Conservation (phyloP, 2,888 invertebrate genomes). For the Capitulum mitella region DNA sequence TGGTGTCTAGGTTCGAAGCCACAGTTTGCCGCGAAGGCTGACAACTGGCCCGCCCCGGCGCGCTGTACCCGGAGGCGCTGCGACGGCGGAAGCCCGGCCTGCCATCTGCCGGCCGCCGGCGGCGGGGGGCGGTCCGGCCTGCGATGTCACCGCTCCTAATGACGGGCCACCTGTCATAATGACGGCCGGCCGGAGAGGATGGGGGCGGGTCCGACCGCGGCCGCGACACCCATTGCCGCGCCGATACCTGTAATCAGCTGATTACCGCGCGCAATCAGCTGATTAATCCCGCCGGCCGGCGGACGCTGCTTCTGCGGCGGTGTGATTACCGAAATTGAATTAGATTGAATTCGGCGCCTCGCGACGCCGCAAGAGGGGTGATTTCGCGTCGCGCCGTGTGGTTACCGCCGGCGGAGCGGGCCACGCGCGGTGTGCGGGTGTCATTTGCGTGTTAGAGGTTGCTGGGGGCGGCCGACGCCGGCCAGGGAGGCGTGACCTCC, state of each 20-base stretch:
- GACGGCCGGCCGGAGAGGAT: background rate
- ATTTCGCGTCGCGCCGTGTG: background rate
- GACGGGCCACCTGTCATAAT: background rate
- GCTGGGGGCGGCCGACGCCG: background rate
- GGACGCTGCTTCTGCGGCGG: background rate
- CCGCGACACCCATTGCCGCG: background rate
- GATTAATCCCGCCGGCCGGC: background rate
- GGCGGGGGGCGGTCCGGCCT: too few relatives aligned
- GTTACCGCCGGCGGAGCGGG: background rate
- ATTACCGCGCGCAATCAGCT: constrained; percentile 5
- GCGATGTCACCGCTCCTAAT: background rate
- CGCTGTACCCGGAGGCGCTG: too few relatives aligned
- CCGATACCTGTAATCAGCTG: constrained; percentile 5
- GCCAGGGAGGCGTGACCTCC: background rate
- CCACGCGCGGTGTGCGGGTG: background rate
- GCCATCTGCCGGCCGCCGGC: too few relatives aligned
- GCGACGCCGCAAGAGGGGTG: background rate
- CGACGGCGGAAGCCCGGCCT: too few relatives aligned
- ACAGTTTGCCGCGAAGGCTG: too few relatives aligned
- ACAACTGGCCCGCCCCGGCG: too few relatives aligned
- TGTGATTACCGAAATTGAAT: background rate
- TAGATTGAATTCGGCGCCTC: background rate
- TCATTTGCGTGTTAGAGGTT: background rate
- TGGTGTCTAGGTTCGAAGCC: too few relatives aligned
- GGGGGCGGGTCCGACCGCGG: background rate